phyloP scores from a whole-genome alignment of 1,140 invertebrate genomes.

The Antheraea mylitta region DNA sequence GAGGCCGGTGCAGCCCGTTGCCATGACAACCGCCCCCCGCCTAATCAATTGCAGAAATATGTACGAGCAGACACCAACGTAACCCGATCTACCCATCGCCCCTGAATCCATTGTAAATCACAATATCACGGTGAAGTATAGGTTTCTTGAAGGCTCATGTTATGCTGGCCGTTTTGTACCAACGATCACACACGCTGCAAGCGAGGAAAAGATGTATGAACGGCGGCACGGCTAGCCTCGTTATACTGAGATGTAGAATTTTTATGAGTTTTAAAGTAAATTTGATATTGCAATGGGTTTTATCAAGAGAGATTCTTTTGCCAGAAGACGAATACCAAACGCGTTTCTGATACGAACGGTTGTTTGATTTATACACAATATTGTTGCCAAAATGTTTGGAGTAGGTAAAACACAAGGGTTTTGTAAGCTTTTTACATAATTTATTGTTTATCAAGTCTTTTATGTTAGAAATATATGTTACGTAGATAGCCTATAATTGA shows the following conservation, averaged over 20 bases:
- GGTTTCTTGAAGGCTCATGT: slow-evolving; percentile 28
- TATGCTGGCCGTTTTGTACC: slow-evolving; percentile 39
- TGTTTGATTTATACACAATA: background rate
- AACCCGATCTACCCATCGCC: slow-evolving; percentile 31
- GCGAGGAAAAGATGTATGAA: slow-evolving; percentile 61
- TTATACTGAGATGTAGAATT: slow-evolving; percentile 4
- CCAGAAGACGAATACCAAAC: background rate
- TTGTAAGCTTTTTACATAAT: too few relatives aligned
- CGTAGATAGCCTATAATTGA: too few relatives aligned
- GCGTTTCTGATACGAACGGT: background rate
- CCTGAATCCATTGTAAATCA: slow-evolving; percentile 2
- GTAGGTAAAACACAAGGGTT: too few relatives aligned
- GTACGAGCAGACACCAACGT: slow-evolving; percentile 61
- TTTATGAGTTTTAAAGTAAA: slow-evolving; percentile 10
- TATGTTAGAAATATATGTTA: too few relatives aligned
- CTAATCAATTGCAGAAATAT: slow-evolving; percentile 79
- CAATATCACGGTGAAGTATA: slow-evolving; percentile 21
- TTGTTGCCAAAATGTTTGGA: background rate
- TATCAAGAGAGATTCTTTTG: background rate
- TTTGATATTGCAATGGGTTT: background rate
- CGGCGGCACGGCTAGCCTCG: slow-evolving; percentile 10
- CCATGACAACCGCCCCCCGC: slow-evolving; percentile 74
- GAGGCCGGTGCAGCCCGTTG: slow-evolving; percentile 50
- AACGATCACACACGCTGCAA: slow-evolving; percentile 51
- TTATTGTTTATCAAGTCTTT: background rate